phyloP scores from a whole-genome alignment of 2,888 invertebrate species.

The Drosophila fungiperda region DNA sequence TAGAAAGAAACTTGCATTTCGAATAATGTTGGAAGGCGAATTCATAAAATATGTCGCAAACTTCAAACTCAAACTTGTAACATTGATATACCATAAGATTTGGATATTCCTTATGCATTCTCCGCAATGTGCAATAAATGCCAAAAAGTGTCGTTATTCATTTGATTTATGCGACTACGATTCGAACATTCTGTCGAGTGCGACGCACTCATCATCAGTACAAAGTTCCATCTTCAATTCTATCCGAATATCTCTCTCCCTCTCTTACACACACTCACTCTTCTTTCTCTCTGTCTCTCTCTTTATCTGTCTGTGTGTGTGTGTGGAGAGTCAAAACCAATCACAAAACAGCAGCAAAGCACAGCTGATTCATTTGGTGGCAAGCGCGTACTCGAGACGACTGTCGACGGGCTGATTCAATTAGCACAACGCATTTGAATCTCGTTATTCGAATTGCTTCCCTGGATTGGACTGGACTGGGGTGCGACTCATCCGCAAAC shows the following conservation, averaged over 20 bases:
- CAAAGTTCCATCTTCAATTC: background rate
- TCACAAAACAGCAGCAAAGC: slow-evolving; percentile 33
- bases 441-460: slow-evolving; percentile 27
- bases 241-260: background rate
- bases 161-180: slow-evolving; percentile 28
- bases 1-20: background rate
- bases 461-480: slow-evolving; percentile 10
- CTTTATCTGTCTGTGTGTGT: background rate
- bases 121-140: background rate
- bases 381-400: slow-evolving; percentile 20
- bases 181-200: slow-evolving; percentile 10
- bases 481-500: slow-evolving; percentile 11
- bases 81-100: background rate
- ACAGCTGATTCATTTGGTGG: slow-evolving; percentile 26
- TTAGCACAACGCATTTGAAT: slow-evolving; percentile 57
- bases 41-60: background rate
- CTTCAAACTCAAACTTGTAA: background rate
- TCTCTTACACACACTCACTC: too few species aligned
- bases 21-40: background rate
- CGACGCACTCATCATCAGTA: slow-evolving; percentile 1
- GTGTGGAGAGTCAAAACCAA: slow-evolving; percentile 40
- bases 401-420: slow-evolving; percentile 46
- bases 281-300: background rate
- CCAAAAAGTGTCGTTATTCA: slow-evolving; percentile 31
- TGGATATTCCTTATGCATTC: slow-evolving; percentile 1